A percentile compares a stretch with the other conserved stretches of the same genome.
These are phyloP conservation scores for Prochilodus magdalenae DNA, from an alignment of 2,113 vertebrate species.

Conservation along the genomic window DNA sequence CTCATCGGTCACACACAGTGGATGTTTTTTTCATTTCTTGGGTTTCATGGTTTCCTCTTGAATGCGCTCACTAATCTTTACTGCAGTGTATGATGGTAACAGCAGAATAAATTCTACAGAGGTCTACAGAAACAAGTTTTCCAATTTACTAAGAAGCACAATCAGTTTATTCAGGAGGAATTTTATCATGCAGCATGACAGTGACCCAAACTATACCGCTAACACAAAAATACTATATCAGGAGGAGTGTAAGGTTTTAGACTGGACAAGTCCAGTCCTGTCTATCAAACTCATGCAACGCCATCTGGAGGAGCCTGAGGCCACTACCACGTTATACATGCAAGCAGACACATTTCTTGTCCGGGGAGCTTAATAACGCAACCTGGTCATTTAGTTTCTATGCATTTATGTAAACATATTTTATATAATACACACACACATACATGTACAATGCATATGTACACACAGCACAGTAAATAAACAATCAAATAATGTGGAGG, in stretches of 20 bases:
- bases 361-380: too few species aligned
- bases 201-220: background rate
- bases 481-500: background rate
- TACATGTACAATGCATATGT: too few species aligned
- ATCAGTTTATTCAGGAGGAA: background rate
- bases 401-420: too few species aligned
- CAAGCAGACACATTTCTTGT: too few species aligned
- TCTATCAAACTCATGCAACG: too few species aligned
- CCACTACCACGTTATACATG: too few species aligned
- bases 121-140: background rate
- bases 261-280: background rate
- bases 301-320: too few species aligned
- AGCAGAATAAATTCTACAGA: background rate
- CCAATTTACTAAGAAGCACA: too few species aligned
- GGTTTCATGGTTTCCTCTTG: background rate
- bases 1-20: background rate
- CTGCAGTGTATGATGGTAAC: background rate
- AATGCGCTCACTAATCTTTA: background rate
- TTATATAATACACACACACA: too few species aligned
- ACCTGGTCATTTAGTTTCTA: too few species aligned
- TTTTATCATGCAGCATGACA: background rate
- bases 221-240: background rate
- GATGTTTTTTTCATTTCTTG: too few species aligned
- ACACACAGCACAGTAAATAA: background rate
- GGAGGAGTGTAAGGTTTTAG: background rate